These are phyloP conservation scores for Denticeps clupeoides DNA, from an alignment of 2,797 vertebrate species.

Conservation along the genomic window DNA sequence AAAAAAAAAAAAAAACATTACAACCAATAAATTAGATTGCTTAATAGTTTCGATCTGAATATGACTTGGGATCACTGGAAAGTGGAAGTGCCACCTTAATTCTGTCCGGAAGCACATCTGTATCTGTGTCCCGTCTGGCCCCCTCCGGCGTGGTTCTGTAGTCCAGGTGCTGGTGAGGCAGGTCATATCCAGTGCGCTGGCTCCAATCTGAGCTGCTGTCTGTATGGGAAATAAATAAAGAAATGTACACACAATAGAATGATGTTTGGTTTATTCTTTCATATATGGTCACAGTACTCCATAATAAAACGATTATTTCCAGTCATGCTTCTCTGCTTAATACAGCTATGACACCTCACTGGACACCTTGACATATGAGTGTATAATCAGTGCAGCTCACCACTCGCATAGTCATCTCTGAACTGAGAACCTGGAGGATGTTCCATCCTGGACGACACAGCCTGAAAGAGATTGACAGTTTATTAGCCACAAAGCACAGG, in stretches of 20 bases:
- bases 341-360: no score
- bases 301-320: no score
- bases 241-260: no score
- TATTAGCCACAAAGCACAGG: no score
- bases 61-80: no score
- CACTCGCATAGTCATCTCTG: slow-evolving; percentile 78
- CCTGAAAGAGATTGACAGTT: slow-evolving; percentile 60
- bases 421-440: slow-evolving; percentile 49
- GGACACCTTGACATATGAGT: no score
- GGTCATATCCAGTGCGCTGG: slow-evolving; percentile 67
- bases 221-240: slow-evolving; percentile 33
- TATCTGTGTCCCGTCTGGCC: slow-evolving; percentile 61
- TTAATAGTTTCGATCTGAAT: no score
- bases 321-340: no score
- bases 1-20: no score
- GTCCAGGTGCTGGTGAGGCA: slow-evolving; percentile 67
- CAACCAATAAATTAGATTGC: no score
- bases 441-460: slow-evolving; percentile 44
- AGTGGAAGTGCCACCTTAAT: slow-evolving; percentile 94
- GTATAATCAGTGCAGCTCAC: slow-evolving; percentile 49
- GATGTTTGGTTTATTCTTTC: no score
- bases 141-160: slow-evolving; percentile 68
- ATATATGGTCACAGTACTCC: no score
- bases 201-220: slow-evolving; percentile 88
- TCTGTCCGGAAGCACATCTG: slow-evolving; percentile 70